These are phyloP conservation scores for Pluvianellus socialis DNA, from an alignment of 2,113 vertebrate genomes.

Conservation along the genomic window DNA sequence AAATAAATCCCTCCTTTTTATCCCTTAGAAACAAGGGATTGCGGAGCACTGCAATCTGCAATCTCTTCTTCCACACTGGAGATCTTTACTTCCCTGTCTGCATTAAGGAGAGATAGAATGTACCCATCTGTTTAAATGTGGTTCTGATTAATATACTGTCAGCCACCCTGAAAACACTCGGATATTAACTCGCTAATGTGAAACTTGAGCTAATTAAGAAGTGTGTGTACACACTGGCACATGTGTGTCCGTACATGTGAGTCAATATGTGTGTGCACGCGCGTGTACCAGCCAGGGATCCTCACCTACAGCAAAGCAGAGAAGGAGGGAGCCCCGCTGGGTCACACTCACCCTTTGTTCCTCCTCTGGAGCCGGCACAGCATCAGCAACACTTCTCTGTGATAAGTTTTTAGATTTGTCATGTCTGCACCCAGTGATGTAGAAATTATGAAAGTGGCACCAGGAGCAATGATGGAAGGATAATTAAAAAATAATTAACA, in stretches of 20 bases:
- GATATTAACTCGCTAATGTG: neutral
- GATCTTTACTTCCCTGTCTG: neutral
- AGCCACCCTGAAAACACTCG: neutral
- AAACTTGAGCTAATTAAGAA: slow-evolving; percentile 1
- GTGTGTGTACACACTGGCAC: fast-evolving
- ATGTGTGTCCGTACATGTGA: fast-evolving
- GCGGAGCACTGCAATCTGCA: neutral
- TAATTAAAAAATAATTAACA: slow-evolving; percentile 80
- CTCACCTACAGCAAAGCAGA: neutral
- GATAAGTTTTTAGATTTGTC: neutral
- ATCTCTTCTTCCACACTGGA: neutral
- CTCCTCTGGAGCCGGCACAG: neutral
- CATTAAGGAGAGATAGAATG: neutral
- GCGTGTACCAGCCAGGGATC: neutral
- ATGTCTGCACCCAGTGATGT: slow-evolving; percentile 37
- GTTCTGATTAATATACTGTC: neutral
- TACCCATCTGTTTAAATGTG: neutral
- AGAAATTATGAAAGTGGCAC: slow-evolving; percentile 62
- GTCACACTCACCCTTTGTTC: neutral
- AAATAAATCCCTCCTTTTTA: neutral
- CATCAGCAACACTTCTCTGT: neutral
- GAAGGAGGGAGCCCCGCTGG: neutral
- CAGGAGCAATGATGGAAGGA: slow-evolving; percentile 58
- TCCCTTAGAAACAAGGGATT: neutral
- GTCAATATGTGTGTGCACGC: fast-evolving